A percentile compares a stretch with the other conserved stretches of the same genome.
Conservation (phyloP, 2,113 vertebrate species). For the Oncorhynchus clarkii region DNA sequence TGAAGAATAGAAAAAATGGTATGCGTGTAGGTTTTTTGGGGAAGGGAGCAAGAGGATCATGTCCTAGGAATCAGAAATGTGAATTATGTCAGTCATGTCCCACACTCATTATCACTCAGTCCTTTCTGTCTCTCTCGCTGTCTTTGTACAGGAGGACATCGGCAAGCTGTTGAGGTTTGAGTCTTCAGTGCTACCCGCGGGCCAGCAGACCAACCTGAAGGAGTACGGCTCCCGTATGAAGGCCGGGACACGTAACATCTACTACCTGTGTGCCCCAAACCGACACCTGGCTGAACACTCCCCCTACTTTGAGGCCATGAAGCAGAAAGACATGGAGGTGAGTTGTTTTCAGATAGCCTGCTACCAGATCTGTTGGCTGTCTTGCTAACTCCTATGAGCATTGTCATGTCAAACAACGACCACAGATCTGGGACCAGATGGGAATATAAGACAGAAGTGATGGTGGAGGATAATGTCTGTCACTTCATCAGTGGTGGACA, state of each 20-base stretch:
- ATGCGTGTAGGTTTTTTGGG: too few species aligned
- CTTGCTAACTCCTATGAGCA: too few species aligned
- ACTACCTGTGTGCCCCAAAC: conserved; percentile 92
- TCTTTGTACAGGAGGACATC: conserved; percentile 84
- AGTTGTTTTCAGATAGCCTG: background rate
- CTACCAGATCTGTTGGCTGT: background rate
- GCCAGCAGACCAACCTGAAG: conserved; percentile 85
- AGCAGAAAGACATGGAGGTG: conserved; percentile 93
- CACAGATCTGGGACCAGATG: too few species aligned
- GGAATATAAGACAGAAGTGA: too few species aligned
- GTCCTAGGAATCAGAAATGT: too few species aligned
- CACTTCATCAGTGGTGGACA: too few species aligned
- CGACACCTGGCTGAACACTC: conserved; percentile 91
- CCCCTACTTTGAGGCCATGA: conserved; percentile 95
- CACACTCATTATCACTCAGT: background rate
- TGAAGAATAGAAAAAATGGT: background rate
- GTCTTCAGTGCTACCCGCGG: conserved; percentile 82
- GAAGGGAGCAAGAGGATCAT: too few species aligned
- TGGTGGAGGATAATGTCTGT: too few species aligned
- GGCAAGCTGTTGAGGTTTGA: conserved; percentile 89
- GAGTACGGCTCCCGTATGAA: conserved; percentile 90
- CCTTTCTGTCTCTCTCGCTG: background rate
- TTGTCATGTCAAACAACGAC: too few species aligned
- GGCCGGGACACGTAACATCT: conserved; percentile 89
- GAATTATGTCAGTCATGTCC: background rate